phyloP scores from a whole-genome alignment of 2,113 vertebrate species.

The Mirounga angustirostris region DNA sequence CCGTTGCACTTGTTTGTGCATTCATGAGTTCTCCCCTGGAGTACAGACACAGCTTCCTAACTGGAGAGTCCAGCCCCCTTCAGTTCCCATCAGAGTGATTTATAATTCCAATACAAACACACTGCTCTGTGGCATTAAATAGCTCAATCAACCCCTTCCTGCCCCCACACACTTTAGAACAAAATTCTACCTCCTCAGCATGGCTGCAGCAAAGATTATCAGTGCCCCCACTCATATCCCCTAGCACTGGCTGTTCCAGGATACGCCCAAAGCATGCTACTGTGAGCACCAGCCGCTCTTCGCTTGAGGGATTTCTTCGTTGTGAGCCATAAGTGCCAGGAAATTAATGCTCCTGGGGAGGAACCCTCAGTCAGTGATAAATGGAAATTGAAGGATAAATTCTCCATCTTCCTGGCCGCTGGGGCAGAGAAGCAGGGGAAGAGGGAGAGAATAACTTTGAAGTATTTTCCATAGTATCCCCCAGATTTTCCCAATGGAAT shows the following conservation, averaged over 20 bases:
- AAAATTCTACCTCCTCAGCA: background rate
- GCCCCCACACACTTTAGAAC: background rate
- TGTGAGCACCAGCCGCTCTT: background rate
- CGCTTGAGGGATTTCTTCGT: constrained; percentile 1
- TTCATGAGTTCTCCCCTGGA: background rate
- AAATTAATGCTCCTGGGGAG: constrained; percentile 31
- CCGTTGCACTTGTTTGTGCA: background rate
- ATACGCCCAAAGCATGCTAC: background rate
- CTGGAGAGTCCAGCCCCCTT: background rate
- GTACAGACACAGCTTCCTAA: background rate
- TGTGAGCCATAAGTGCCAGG: constrained; percentile 26
- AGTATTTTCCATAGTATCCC: background rate
- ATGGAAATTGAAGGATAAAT: background rate
- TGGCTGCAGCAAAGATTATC: background rate
- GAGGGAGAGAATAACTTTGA: background rate
- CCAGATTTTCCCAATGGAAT: background rate
- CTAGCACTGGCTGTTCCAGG: background rate
- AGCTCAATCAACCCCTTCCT: background rate
- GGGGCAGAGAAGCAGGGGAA: too few relatives aligned
- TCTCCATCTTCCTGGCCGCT: background rate
- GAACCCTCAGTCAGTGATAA: background rate
- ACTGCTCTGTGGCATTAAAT: background rate
- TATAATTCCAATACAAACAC: constrained; percentile 13
- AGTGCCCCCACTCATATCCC: background rate
- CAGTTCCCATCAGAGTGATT: background rate